Evolutionary conservation across 2,888 invertebrate genomes (phyloP).

Genomic region (Hydropsyche betteni): DNA sequence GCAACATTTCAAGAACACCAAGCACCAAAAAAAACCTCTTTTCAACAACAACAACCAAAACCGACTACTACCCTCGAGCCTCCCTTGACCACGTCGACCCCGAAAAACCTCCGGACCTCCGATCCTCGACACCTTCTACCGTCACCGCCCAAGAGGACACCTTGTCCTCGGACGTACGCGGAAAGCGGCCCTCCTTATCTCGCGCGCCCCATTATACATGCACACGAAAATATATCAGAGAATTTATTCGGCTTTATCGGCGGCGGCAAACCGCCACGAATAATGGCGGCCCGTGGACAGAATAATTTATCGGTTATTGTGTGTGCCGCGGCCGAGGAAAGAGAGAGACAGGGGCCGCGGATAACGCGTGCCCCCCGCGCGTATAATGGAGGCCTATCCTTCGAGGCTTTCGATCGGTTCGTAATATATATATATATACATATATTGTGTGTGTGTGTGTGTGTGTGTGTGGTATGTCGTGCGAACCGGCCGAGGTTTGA

Average conservation of each 20-base stretch:
- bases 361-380: constrained; percentile 54
- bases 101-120: too few species aligned
- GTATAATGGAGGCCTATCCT: too few species aligned
- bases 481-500: background rate
- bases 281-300: constrained; percentile 41
- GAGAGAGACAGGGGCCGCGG: constrained; percentile 50
- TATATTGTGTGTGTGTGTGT: background rate
- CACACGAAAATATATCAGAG: constrained; percentile 37
- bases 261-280: constrained; percentile 32
- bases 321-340: constrained; percentile 39
- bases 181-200: constrained; percentile 15
- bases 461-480: background rate
- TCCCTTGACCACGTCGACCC: too few species aligned
- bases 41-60: too few species aligned
- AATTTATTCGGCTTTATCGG: constrained; percentile 41
- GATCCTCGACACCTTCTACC: too few species aligned
- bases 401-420: background rate
- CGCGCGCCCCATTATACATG: constrained; percentile 10
- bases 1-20: too few species aligned
- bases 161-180: background rate
- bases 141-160: too few species aligned
- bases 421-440: background rate
- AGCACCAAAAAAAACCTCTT: too few species aligned
- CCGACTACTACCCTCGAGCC: too few species aligned
- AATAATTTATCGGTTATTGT: constrained; percentile 47